A percentile compares a stretch with the other conserved stretches of the same genome.
Conservation (phyloP, 2,797 vertebrate species). For the Glossophaga mutica region DNA sequence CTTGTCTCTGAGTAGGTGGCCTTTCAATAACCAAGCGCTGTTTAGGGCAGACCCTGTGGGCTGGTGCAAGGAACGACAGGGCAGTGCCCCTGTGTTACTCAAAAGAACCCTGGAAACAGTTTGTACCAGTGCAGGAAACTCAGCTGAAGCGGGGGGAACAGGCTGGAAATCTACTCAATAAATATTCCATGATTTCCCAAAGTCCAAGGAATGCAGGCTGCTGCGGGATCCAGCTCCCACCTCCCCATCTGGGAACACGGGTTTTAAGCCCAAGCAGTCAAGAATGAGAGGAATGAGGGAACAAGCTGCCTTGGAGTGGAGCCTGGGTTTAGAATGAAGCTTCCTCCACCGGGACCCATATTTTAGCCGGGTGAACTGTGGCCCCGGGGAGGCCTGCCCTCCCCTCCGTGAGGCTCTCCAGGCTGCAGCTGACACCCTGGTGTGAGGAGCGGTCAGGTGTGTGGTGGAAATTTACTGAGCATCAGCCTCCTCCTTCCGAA, state of each 20-base stretch:
- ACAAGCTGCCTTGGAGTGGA: neutral
- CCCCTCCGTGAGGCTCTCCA: neutral
- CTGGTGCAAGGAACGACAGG: neutral
- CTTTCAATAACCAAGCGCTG: neutral
- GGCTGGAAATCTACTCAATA: neutral
- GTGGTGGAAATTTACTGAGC: constrained; percentile 67
- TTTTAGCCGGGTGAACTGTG: neutral
- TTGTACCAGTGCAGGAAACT: neutral
- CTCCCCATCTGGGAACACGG: neutral
- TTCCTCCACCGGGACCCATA: neutral
- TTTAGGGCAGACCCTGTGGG: neutral
- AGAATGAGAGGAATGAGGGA: constrained; percentile 63
- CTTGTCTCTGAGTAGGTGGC: neutral
- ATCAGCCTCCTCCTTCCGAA: neutral
- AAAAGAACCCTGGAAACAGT: neutral
- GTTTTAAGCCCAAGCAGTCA: constrained; percentile 41
- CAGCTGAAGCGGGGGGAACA: neutral
- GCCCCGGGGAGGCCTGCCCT: neutral
- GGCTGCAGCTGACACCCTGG: neutral
- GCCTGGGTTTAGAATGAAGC: constrained; percentile 16
- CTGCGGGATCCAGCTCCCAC: neutral
- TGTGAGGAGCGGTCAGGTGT: constrained; percentile 22
- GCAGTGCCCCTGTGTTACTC: neutral
- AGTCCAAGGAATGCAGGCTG: neutral
- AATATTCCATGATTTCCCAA: neutral